Percentiles rank a stretch among this genome's conserved stretches.
Conservation (phyloP, 2,888 invertebrate species). For the Acronicta aceris region DNA sequence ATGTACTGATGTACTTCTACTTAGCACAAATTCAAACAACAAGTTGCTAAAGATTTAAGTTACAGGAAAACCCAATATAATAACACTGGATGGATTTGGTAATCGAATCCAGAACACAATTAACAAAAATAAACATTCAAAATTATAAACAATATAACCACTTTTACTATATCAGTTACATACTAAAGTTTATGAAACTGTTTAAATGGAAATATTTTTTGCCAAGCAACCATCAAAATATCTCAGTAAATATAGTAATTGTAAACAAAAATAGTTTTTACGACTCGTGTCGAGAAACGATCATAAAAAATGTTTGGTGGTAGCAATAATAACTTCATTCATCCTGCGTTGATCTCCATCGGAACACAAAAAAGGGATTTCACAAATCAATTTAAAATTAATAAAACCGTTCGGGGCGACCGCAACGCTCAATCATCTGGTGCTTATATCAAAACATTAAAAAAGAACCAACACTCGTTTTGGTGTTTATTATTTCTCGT, state of each 20-base stretch:
- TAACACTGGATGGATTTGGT: too few relatives aligned
- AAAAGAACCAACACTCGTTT: slow-evolving; percentile 64
- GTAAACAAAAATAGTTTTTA: slow-evolving; percentile 55
- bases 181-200: slow-evolving; percentile 1
- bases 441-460: slow-evolving; percentile 63
- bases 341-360: slow-evolving; percentile 55
- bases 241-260: slow-evolving; percentile 44
- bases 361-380: slow-evolving; percentile 58
- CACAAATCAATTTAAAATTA: slow-evolving; percentile 70
- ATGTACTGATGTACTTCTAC: too few relatives aligned
- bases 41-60: too few relatives aligned
- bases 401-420: slow-evolving; percentile 65
- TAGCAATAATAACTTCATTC: slow-evolving; percentile 69
- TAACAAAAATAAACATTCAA: too few relatives aligned
- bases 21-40: too few relatives aligned
- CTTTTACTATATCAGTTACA: background rate
- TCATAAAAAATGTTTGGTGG: slow-evolving; percentile 51
- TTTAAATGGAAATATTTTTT: slow-evolving; percentile 8
- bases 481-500: slow-evolving; percentile 69
- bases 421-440: slow-evolving; percentile 68
- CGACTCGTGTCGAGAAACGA: slow-evolving; percentile 40
- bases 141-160: background rate
- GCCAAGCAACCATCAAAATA: slow-evolving; percentile 32
- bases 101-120: too few relatives aligned
- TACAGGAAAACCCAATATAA: too few relatives aligned